Evolutionary conservation across 2,888 invertebrate species (phyloP).

Genomic region (Perithous albicinctus): DNA sequence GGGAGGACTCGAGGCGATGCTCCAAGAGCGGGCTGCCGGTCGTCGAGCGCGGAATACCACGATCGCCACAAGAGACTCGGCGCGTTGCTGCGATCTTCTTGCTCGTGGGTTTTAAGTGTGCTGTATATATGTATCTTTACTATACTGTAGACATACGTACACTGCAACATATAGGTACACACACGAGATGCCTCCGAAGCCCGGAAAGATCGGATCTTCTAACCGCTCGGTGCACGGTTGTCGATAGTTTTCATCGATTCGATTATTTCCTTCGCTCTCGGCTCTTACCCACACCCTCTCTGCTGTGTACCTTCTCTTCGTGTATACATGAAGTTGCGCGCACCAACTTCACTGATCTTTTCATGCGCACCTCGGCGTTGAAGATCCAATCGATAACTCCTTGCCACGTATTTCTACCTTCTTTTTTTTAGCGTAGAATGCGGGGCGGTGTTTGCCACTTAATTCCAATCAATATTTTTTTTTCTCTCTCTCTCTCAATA

Average conservation of each 20-base stretch:
- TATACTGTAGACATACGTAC: neutral
- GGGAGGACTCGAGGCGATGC: slow-evolving; percentile 50
- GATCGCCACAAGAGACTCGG: slow-evolving; percentile 27
- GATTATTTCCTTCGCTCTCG: slow-evolving; percentile 46
- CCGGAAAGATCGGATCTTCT: slow-evolving; percentile 61
- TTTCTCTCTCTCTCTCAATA: neutral
- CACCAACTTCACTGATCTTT: neutral
- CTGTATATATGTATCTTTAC: neutral
- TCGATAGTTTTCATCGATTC: slow-evolving; percentile 61
- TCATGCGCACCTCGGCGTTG: neutral
- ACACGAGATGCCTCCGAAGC: slow-evolving; percentile 46
- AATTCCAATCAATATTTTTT: neutral
- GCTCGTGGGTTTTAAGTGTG: slow-evolving; percentile 18
- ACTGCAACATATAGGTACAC: slow-evolving; percentile 2
- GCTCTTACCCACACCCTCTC: neutral
- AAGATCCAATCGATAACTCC: slow-evolving; percentile 45
- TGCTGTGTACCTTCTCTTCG: slow-evolving; percentile 23
- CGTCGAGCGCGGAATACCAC: slow-evolving; percentile 55
- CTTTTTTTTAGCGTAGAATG: neutral
- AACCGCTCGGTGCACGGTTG: slow-evolving; percentile 27
- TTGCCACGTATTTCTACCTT: neutral
- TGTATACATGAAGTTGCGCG: slow-evolving; percentile 1
- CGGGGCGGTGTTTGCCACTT: neutral
- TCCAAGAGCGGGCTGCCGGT: slow-evolving; percentile 37
- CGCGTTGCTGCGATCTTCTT: slow-evolving; percentile 39